Percentiles rank a stretch among this genome's conserved stretches.
phyloP scores from a whole-genome alignment of 1,140 invertebrate genomes.

The Mercenaria mercenaria region DNA sequence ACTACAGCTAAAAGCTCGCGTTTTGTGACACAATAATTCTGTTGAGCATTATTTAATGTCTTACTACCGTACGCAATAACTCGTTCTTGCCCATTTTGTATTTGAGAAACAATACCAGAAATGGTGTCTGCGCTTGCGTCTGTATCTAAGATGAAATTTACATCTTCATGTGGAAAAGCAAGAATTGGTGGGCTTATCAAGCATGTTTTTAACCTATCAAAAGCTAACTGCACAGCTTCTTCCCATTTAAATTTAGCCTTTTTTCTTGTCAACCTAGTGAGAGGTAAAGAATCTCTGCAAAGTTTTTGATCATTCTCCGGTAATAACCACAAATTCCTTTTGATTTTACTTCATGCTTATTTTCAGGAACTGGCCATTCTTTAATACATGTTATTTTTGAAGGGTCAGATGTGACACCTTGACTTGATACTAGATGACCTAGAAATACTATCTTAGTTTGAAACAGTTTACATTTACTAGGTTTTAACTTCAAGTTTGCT shows the following conservation, averaged over 20 bases:
- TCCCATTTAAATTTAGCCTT: slow-evolving; percentile 41
- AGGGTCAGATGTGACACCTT: slow-evolving; percentile 73
- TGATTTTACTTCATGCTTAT: slow-evolving; percentile 79
- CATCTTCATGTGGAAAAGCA: slow-evolving; percentile 1
- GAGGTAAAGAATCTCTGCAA: slow-evolving; percentile 28
- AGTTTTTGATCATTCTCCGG: slow-evolving; percentile 58
- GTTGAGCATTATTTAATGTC: slow-evolving; percentile 33
- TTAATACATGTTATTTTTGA: slow-evolving; percentile 82
- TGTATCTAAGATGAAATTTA: slow-evolving; percentile 31
- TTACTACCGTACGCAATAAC: slow-evolving; percentile 23
- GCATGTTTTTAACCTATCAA: slow-evolving; percentile 18
- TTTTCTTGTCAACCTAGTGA: slow-evolving; percentile 38
- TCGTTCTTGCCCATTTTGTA: slow-evolving; percentile 35
- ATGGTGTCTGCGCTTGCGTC: slow-evolving; percentile 36
- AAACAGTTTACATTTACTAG: slow-evolving; percentile 30
- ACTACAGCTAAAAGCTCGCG: slow-evolving; percentile 27
- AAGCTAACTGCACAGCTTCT: neutral
- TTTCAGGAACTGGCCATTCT: slow-evolving; percentile 75
- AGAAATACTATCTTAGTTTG: slow-evolving; percentile 31
- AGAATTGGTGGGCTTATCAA: slow-evolving; percentile 27
- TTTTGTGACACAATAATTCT: slow-evolving; percentile 44
- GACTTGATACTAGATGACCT: neutral
- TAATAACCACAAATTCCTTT: slow-evolving; percentile 67
- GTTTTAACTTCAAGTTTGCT: slow-evolving; percentile 28
- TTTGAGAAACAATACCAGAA: slow-evolving; percentile 33